phyloP scores from a whole-genome alignment of 2,797 vertebrate genomes.

The Tachyglossus aculeatus region DNA sequence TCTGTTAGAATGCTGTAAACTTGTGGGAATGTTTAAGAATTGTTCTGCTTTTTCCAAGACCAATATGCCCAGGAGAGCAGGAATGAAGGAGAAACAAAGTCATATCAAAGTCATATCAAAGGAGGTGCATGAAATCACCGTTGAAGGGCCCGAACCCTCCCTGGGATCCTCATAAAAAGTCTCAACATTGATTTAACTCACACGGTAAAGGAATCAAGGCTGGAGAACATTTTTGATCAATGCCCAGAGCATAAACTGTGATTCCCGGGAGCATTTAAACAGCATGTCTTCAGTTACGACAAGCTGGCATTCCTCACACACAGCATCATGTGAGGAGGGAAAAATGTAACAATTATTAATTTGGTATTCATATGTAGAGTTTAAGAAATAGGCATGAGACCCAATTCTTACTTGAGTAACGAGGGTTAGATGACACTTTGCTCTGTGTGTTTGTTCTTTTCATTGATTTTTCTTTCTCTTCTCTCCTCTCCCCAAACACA shows the following conservation, averaged over 20 bases:
- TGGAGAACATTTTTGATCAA: constrained; percentile 25
- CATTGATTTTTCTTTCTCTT: neutral
- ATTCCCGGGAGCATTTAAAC: constrained; percentile 12
- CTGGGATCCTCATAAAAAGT: constrained; percentile 17
- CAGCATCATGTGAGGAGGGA: constrained; percentile 10
- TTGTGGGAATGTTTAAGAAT: neutral
- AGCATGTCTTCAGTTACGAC: constrained; percentile 3
- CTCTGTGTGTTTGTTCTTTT: neutral
- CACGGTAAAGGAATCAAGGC: constrained; percentile 38
- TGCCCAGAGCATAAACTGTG: neutral
- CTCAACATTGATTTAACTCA: constrained; percentile 29
- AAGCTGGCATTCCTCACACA: constrained; percentile 2
- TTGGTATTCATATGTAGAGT: constrained; percentile 17
- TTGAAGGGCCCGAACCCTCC: neutral
- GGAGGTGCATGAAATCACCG: neutral
- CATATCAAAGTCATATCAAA: neutral
- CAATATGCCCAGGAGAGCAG: constrained; percentile 6
- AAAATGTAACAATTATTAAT: constrained; percentile 37
- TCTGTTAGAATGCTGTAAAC: neutral
- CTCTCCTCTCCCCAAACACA: neutral
- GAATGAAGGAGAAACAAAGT: constrained; percentile 32
- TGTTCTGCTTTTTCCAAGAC: neutral
- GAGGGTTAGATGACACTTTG: constrained; percentile 11
- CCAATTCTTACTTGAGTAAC: constrained; percentile 5
- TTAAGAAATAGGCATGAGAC: constrained; percentile 4